Evolutionary conservation across 1,140 invertebrate genomes (phyloP), one percentile per base, ranked within the genome.

Genomic region (Uloborus diversus): DNA sequence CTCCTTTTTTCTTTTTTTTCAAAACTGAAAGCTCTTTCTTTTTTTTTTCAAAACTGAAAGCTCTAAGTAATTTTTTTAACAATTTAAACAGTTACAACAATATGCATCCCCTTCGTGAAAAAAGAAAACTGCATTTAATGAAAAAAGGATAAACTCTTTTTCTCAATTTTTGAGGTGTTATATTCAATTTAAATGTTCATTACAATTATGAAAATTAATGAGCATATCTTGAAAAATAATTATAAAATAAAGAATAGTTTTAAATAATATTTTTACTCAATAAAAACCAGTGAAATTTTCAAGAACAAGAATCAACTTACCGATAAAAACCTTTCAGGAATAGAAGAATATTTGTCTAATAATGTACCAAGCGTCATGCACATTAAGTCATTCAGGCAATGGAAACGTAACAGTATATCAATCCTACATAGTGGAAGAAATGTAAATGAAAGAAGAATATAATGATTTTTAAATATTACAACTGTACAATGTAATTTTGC

Each of bases 241-340:
- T 20, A 49, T 20, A 49, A 49, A 49, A 20, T 49, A 1, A 17
- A 49, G 47, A 49, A 17, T 49, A 20, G 17, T 17, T 47, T 9
- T 9, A 47, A 17, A 9, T 47, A 9, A 47, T 47, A 17, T 9
- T 9, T 9, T 47, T 9, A 17, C 9, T 9, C 9, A 9, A 47
- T 9, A 47, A 47, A 47, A 47, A 47, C 37, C 17, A 47, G 37
- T 47, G n/a, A n/a, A n/a, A n/a, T n/a, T n/a, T n/a, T n/a, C n/a
- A 47, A 9, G 9, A 17, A 47, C 37, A 17, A 47, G 17, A 47
- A 47, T 47, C 17, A 47, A 47, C 9, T 9, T 51, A 68, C 65
- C 35, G 49, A 33, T 14, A 70, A 57, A 70, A 70, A 70, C n/a
- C 68, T 20, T 42, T 35, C 51, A 27, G 68, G 51, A 7, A 70